A percentile compares a stretch with the other conserved stretches of the same genome.
Conservation (phyloP, 1,140 invertebrate species). For the Lasioglossum albipes region DNA sequence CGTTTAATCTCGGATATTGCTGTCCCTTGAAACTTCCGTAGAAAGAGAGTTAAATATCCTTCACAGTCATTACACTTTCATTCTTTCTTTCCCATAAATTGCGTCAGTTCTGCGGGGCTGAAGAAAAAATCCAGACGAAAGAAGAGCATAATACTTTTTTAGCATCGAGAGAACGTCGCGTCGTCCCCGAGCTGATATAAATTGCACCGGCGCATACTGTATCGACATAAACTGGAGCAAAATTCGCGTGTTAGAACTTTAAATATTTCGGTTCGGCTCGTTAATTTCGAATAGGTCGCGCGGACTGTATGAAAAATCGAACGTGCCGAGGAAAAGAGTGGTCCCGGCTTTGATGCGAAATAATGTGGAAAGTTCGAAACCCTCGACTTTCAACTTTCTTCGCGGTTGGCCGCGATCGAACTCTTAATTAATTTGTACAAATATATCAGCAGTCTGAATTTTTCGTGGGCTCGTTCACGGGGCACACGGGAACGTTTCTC, state of each 20-base stretch:
- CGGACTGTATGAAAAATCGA: neutral
- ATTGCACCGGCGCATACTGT: conserved; percentile 4
- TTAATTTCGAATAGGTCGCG: neutral
- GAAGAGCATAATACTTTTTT: neutral
- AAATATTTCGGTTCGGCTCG: neutral
- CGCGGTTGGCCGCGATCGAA: neutral
- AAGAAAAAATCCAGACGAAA: neutral
- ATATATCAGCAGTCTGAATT: neutral
- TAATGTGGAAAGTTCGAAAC: neutral
- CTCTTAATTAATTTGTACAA: conserved; percentile 16
- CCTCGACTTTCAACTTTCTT: neutral
- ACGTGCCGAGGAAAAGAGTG: too few relatives aligned
- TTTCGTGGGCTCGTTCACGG: too few relatives aligned
- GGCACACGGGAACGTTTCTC: too few relatives aligned
- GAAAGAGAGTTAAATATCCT: too few relatives aligned
- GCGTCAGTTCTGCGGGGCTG: too few relatives aligned
- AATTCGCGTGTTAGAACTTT: neutral
- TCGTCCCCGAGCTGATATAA: neutral
- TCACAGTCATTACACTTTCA: too few relatives aligned
- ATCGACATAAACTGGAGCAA: neutral
- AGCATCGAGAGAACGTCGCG: neutral
- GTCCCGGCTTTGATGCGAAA: neutral
- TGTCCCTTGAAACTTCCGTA: too few relatives aligned
- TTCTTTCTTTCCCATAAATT: too few relatives aligned
- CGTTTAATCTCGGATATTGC: too few relatives aligned